Conservation (phyloP, 2,797 vertebrate species). For the Apogon talboti region DNA sequence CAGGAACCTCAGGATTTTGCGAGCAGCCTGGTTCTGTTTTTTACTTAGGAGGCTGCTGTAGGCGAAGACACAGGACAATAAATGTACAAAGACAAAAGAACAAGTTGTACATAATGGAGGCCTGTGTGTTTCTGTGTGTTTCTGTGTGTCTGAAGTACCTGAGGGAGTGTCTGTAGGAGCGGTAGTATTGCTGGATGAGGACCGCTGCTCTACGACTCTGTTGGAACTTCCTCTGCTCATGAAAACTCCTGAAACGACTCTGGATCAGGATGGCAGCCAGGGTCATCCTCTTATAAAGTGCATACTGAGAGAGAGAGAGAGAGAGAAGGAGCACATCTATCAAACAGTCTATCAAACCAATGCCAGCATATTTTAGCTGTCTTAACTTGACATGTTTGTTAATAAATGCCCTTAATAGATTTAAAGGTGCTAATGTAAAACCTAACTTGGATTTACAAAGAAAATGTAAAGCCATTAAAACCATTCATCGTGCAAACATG, state of each 20-base stretch:
- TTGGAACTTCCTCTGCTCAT: conserved; percentile 97
- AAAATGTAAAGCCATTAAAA: no score
- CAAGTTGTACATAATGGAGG: background rate
- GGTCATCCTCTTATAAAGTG: conserved; percentile 99
- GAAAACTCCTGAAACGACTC: conserved; percentile 99
- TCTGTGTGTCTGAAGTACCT: conserved; percentile 68
- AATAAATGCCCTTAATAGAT: conserved; percentile 1
- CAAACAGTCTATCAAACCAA: background rate
- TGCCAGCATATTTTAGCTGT: background rate
- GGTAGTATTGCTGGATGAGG: conserved; percentile 99
- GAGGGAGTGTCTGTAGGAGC: conserved; percentile 95
- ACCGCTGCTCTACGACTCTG: conserved; percentile 96
- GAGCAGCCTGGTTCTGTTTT: conserved; percentile 99
- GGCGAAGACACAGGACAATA: conserved; percentile 52
- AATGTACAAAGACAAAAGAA: background rate
- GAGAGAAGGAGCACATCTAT: no score
- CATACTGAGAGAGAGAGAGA: conserved; percentile 88
- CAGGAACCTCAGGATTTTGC: conserved; percentile 99
- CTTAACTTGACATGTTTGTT: background rate
- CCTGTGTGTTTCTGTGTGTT: conserved; percentile 1
- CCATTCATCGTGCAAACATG: no score
- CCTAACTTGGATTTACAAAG: no score
- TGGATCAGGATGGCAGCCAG: conserved; percentile 99
- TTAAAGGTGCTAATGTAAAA: background rate
- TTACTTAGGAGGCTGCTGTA: conserved; percentile 97